Conservation (phyloP, 2,113 vertebrate species). For the Cariama cristata region DNA sequence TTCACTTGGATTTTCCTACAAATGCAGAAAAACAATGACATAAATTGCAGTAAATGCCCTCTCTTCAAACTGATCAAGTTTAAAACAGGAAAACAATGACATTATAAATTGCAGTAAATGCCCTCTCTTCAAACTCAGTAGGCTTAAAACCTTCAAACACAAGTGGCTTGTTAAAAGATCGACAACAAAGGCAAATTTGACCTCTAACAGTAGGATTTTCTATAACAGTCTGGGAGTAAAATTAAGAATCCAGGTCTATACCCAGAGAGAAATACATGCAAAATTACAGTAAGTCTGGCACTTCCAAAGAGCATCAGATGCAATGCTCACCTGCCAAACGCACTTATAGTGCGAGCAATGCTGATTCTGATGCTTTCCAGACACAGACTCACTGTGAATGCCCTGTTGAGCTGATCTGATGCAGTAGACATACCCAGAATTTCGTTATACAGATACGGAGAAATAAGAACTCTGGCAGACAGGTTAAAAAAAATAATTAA, state of each 20-base stretch:
- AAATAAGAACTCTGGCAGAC: not conserved
- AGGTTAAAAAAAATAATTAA: not conserved
- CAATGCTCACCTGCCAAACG: not conserved
- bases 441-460: rapidly evolving
- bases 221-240: not conserved
- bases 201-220: not conserved
- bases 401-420: not conserved
- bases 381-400: not conserved
- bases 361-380: not conserved
- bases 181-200: not conserved
- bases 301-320: not conserved
- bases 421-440: not conserved
- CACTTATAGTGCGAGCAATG: not conserved
- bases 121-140: not conserved
- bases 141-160: not conserved
- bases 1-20: constrained; percentile 95
- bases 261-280: not conserved
- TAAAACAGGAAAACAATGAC: not conserved
- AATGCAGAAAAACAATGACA: not conserved
- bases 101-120: not conserved
- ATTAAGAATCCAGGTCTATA: not conserved
- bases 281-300: not conserved
- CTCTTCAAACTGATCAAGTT: not conserved
- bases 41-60: not conserved
- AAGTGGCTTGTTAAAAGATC: not conserved